Base-by-base conservation (phyloP, 2,888 invertebrate species). In the Thera britannica region DNA sequence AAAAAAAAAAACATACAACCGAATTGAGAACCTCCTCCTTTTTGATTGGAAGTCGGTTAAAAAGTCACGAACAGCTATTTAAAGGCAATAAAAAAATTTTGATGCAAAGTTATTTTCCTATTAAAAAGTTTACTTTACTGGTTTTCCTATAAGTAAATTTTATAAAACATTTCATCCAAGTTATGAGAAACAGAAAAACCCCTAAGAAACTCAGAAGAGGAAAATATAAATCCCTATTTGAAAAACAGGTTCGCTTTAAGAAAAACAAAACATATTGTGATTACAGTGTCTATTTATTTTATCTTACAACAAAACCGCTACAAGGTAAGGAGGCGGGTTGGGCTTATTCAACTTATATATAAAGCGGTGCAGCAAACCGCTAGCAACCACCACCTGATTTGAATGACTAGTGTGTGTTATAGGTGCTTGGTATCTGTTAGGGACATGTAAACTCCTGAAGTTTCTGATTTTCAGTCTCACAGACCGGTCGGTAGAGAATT, bases 281-380 rank as follows among this genome's bases (percentile, higher is more conserved):
- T 12, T 49, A 2, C 6, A 49, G 0, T 11, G 11, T 7, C 44
- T 44, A 44, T 2, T 8, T 44, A 38, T 44, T 52, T 54, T 7
- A 58, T 34, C 58, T 79, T 75, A 93, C 80, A 93, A 80, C 72
- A 83, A 82, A 76, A 92, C 79, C 74, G 89, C 85, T 80, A 90
- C 90, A 81, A 87, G 90, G 82, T 90, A 85, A 80, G 93, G 92
- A 84, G 89, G 87, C 52, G 81, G 72, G 62, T 85, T 83, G 63
- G 78, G 70, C 70, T 86, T 85, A 57, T 83, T 88, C 70, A 89
- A 68, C 79, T 82, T 92, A 81, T 88, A 93, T 79, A 83, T 92
- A 86, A 94, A 94, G 68, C 93, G 88, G 78, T 90, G 84, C 55
- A 94, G 79, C 2, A 89, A 72, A 41, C 93, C 93, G 61, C 87